These are phyloP conservation scores for Lycia hirtaria DNA, from an alignment of 2,888 invertebrate species.

Conservation along the genomic window DNA sequence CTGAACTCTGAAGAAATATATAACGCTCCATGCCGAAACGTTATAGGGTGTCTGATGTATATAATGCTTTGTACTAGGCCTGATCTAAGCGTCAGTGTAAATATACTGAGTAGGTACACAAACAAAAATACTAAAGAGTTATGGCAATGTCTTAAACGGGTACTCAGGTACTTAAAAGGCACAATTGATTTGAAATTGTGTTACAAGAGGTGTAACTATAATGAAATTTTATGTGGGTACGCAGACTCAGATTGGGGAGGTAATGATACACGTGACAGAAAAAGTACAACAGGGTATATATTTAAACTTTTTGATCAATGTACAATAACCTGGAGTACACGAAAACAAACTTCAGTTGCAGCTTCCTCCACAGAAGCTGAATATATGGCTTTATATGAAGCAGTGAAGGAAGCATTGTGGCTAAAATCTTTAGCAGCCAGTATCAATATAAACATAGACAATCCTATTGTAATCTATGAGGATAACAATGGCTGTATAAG, in stretches of 20 bases:
- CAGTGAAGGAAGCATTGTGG: not conserved
- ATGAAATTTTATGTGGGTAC: not conserved
- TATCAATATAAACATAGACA: not conserved
- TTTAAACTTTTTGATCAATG: not conserved
- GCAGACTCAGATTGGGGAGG: not conserved
- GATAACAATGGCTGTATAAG: not conserved
- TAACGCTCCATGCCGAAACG: not conserved
- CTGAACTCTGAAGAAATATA: too few species aligned
- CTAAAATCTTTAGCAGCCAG: not conserved
- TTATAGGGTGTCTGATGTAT: not conserved
- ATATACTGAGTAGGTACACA: not conserved
- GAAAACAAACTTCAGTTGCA: not conserved
- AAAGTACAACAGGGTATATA: not conserved
- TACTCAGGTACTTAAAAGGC: not conserved
- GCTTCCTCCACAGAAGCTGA: not conserved
- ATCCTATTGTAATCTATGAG: not conserved
- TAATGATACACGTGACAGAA: not conserved
- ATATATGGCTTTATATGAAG: not conserved
- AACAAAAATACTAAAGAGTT: not conserved
- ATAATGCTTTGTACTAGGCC: not conserved
- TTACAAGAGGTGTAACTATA: not conserved
- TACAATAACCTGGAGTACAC: not conserved
- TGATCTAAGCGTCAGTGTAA: not conserved
- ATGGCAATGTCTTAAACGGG: not conserved
- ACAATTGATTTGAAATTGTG: not conserved